These are phyloP conservation scores for Cantharis flavilabris DNA, from an alignment of 2,888 invertebrate species.

Conservation along the genomic window DNA sequence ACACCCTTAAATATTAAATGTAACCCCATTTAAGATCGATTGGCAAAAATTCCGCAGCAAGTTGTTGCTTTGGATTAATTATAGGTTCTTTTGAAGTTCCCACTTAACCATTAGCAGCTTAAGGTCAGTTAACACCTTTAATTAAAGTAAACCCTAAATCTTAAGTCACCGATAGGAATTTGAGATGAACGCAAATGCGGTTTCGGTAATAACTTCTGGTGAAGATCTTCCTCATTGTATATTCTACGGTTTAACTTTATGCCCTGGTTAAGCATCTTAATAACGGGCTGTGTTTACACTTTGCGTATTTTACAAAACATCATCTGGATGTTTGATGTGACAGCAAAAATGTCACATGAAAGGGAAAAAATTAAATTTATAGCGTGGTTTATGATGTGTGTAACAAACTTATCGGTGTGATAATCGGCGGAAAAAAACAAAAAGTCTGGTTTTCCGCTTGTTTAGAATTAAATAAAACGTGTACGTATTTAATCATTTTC, in stretches of 20 bases:
- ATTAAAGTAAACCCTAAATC: not conserved
- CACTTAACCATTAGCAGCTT: not conserved
- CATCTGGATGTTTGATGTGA: not conserved
- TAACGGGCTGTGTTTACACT: not conserved
- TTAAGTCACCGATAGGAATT: not conserved
- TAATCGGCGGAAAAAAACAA: not conserved
- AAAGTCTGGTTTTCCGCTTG: not conserved
- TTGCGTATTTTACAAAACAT: not conserved
- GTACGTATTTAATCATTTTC: not conserved
- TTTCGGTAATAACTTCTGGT: not conserved
- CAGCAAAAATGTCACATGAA: not conserved
- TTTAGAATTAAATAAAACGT: not conserved
- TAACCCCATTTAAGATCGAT: not conserved
- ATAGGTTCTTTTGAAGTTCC: not conserved
- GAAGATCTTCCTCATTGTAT: not conserved
- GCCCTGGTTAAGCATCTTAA: not conserved
- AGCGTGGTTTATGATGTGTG: not conserved
- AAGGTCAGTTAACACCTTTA: not conserved
- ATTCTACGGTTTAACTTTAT: not conserved
- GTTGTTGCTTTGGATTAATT: not conserved
- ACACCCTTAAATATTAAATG: not conserved
- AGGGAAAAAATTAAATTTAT: not conserved
- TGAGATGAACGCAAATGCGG: not conserved
- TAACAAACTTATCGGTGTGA: not conserved
- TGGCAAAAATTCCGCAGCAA: not conserved